Conservation (phyloP, 2,888 invertebrate genomes). For the Caenorhabditis sp. region DNA sequence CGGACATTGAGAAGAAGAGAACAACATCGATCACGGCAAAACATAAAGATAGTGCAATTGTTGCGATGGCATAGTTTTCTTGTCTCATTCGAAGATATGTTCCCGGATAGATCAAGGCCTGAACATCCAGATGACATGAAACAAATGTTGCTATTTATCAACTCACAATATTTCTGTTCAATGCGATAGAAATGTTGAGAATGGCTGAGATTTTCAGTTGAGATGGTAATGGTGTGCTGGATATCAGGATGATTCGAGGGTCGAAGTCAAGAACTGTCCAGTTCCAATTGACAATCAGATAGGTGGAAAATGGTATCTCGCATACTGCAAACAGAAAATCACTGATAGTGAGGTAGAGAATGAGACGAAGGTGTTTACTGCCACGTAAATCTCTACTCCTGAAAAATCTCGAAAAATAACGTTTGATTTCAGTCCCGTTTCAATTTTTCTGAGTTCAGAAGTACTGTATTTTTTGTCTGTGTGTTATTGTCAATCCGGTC, state of each 20-base stretch:
- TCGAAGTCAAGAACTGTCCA: constrained; percentile 16
- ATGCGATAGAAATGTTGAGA: constrained; percentile 20
- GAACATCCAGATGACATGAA: background rate
- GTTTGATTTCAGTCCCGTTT: too few relatives aligned
- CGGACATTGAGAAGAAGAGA: constrained; percentile 16
- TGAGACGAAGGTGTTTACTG: constrained; percentile 17
- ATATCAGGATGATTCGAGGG: constrained; percentile 16
- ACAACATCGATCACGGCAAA: constrained; percentile 11
- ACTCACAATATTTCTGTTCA: constrained; percentile 26
- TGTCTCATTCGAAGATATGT: constrained; percentile 15
- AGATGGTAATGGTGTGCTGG: constrained; percentile 21
- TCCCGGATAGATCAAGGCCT: constrained; percentile 18
- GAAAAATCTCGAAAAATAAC: too few relatives aligned
- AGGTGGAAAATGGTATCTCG: constrained; percentile 23
- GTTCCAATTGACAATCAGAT: constrained; percentile 30
- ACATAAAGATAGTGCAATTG: background rate
- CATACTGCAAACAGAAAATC: constrained; percentile 19
- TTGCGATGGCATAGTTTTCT: constrained; percentile 7
- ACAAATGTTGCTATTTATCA: background rate
- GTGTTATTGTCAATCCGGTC: too few relatives aligned
- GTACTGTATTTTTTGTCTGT: too few relatives aligned
- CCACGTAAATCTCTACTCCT: constrained; percentile 17
- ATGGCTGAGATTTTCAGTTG: constrained; percentile 25
- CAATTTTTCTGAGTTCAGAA: too few relatives aligned
- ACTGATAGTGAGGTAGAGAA: constrained; percentile 16